Evolutionary conservation across 2,113 vertebrate genomes (phyloP).

Genomic region (Stigmatopora argus): DNA sequence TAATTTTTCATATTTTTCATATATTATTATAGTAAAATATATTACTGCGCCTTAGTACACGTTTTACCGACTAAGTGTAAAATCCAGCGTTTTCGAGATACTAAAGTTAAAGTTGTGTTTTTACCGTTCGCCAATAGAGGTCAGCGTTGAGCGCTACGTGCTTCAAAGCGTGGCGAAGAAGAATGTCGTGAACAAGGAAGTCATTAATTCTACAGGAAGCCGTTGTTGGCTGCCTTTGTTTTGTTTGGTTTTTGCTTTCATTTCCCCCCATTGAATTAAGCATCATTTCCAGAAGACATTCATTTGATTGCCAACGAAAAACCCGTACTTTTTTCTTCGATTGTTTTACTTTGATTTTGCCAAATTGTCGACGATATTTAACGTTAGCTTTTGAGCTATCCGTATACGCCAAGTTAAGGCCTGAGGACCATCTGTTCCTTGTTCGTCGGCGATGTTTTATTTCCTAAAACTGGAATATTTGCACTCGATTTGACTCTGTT

Average conservation of each 20-base stretch:
- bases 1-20: background rate
- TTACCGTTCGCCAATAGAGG: slow-evolving; percentile 17
- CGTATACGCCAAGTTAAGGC: slow-evolving; percentile 51
- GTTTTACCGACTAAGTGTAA: too few species aligned
- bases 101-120: background rate
- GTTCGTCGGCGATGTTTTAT: slow-evolving; percentile 3
- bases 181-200: slow-evolving; percentile 50
- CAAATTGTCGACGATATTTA: slow-evolving; percentile 14
- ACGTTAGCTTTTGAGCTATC: slow-evolving; percentile 22
- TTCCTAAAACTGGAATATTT: background rate
- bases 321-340: background rate
- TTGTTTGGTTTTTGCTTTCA: slow-evolving; percentile 49
- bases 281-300: background rate
- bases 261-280: background rate
- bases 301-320: background rate
- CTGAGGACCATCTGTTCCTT: slow-evolving; percentile 45
- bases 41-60: too few species aligned
- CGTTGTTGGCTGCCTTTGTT: slow-evolving; percentile 53
- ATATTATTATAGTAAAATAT: too few species aligned
- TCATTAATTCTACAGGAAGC: slow-evolving; percentile 46
- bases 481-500: background rate
- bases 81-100: too few species aligned
- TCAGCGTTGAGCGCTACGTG: background rate
- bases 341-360: slow-evolving; percentile 4
- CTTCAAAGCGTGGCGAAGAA: slow-evolving; percentile 33